A percentile compares a stretch with the other conserved stretches of the same genome.
Conservation (phyloP, 2,888 invertebrate genomes). For the Troglohyphantes excavatus region DNA sequence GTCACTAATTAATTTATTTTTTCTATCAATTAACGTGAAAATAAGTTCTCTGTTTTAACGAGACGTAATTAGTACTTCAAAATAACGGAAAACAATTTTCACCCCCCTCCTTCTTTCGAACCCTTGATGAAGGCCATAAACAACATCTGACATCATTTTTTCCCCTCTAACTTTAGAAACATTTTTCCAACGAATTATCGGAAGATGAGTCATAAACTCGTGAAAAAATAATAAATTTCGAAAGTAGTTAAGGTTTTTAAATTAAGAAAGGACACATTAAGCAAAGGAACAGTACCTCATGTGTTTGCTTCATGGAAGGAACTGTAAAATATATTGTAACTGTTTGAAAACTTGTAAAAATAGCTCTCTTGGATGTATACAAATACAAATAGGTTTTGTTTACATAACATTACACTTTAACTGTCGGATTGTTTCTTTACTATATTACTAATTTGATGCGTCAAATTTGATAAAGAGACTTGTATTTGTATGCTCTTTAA, state of each 20-base stretch:
- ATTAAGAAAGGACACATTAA: not conserved
- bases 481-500: too few relatives aligned
- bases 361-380: too few relatives aligned
- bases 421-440: too few relatives aligned
- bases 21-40: conserved; percentile 57
- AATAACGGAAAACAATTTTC: conserved; percentile 62
- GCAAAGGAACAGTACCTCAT: too few relatives aligned
- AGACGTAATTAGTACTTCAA: conserved; percentile 35
- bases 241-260: conserved; percentile 2
- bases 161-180: too few relatives aligned
- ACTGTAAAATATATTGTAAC: too few relatives aligned
- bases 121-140: conserved; percentile 50
- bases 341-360: too few relatives aligned
- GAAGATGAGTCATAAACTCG: conserved; percentile 36
- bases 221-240: conserved; percentile 36
- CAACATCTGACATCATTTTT: conserved; percentile 43
- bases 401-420: too few relatives aligned
- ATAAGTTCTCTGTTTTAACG: conserved; percentile 45
- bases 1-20: conserved; percentile 23
- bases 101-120: not conserved
- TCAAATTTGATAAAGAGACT: too few relatives aligned
- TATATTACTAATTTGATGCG: too few relatives aligned
- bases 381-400: too few relatives aligned
- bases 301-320: too few relatives aligned
- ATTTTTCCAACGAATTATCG: conserved; percentile 25